Conservation (phyloP, 2,797 vertebrate genomes). For the Typhlichthys subterraneus region DNA sequence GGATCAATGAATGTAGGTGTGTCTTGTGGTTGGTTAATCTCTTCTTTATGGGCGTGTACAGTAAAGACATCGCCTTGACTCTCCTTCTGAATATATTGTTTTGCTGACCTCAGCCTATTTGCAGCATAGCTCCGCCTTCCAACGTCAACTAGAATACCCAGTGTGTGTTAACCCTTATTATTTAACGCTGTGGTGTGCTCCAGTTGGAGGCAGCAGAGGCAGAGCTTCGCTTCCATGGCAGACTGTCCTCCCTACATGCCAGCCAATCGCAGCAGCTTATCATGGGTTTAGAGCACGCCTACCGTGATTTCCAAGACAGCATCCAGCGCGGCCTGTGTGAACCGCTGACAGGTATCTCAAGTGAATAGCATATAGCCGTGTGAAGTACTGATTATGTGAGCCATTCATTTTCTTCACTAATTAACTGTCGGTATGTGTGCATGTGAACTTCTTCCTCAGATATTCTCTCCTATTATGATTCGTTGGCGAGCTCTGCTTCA, state of each 20-base stretch:
- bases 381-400: conserved; percentile 19
- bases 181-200: background rate
- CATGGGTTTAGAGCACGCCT: conserved; percentile 55
- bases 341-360: conserved; percentile 50
- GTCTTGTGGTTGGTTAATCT: no score
- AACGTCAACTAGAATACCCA: no score
- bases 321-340: conserved; percentile 51
- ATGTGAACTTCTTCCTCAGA: conserved; percentile 34
- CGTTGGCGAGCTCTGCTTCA: conserved; percentile 58
- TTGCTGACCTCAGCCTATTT: no score
- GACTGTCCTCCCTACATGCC: conserved; percentile 54
- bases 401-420: conserved; percentile 9
- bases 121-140: no score
- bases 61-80: no score
- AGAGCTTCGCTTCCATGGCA: conserved; percentile 63
- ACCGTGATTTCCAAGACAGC: conserved; percentile 64
- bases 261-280: conserved; percentile 51
- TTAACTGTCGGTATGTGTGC: background rate
- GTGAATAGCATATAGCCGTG: background rate
- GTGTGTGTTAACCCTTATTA: no score
- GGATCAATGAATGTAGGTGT: no score
- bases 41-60: no score
- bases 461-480: conserved; percentile 61
- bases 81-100: no score
- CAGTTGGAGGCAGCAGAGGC: conserved; percentile 52